These are phyloP conservation scores for Melieria crassipennis DNA, from an alignment of 2,888 invertebrate genomes.

Conservation along the genomic window DNA sequence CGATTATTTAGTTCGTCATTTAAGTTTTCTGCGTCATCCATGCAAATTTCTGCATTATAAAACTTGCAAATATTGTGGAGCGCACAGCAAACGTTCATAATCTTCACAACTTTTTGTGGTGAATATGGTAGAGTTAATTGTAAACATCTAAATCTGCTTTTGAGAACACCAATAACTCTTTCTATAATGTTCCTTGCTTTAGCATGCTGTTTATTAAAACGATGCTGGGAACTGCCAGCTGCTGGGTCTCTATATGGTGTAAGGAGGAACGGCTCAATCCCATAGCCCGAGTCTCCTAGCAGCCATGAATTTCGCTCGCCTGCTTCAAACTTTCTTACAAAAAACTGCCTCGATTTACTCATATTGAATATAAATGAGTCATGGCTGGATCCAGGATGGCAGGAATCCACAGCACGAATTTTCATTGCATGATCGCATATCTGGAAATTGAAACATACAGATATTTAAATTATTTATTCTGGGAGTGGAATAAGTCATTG, in stretches of 20 bases:
- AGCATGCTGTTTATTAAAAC: no score
- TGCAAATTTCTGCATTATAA: no score
- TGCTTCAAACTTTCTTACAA: not conserved
- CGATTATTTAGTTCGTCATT: no score
- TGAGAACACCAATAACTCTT: no score
- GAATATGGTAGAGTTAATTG: no score
- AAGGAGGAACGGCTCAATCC: conserved; percentile 17
- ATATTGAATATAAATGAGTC: conserved; percentile 9
- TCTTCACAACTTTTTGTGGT: no score
- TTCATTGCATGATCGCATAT: conserved; percentile 5
- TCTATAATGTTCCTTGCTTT: no score
- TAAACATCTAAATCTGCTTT: no score
- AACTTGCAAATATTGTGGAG: no score
- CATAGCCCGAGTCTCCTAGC: conserved; percentile 15
- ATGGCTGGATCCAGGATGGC: conserved; percentile 17
- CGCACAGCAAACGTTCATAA: no score
- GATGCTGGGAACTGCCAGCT: no score
- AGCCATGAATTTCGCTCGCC: not conserved
- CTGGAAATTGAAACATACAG: not conserved
- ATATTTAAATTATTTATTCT: conserved; percentile 1
- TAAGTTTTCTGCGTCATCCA: no score
- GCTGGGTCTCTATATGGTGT: conserved; percentile 4
- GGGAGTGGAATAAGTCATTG: not conserved
- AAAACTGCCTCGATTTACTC: not conserved
- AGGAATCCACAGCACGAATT: conserved; percentile 13